phyloP scores from a whole-genome alignment of 2,113 vertebrate species.

The Myotis davidii region DNA sequence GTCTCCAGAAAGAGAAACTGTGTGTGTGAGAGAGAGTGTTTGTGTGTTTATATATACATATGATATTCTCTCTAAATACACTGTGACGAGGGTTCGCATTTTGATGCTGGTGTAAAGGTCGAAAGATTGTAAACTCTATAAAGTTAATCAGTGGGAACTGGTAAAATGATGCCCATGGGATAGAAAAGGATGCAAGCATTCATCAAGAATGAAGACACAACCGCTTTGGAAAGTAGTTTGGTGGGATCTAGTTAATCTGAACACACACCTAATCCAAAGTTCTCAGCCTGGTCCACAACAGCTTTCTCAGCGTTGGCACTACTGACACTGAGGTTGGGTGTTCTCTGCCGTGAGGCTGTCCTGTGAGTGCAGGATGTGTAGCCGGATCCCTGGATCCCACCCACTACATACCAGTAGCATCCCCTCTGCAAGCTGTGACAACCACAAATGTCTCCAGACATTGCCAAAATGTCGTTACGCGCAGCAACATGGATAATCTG shows the following conservation, averaged over 20 bases:
- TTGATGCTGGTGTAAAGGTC: fast-evolving
- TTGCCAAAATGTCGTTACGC: neutral
- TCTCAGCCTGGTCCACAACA: neutral
- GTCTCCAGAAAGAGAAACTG: neutral
- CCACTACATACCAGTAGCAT: neutral
- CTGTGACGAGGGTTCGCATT: neutral
- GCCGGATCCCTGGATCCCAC: neutral
- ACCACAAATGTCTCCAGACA: neutral
- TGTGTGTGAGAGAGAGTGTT: neutral
- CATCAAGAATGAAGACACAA: fast-evolving
- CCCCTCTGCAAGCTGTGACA: neutral
- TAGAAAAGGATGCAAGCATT: neutral
- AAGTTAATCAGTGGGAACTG: neutral
- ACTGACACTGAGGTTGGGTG: fast-evolving
- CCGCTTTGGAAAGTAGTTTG: neutral
- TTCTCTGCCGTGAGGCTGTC: neutral
- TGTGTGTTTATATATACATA: neutral
- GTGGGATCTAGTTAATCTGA: neutral
- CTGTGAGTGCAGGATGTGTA: too few species aligned
- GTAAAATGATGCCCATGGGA: neutral
- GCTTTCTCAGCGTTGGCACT: neutral
- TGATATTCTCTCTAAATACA: neutral
- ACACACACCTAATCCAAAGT: neutral
- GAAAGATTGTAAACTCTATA: neutral
- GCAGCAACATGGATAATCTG: too few species aligned